Evolutionary conservation across 2,888 invertebrate species (phyloP).

Genomic region (Chloromyia formosa): DNA sequence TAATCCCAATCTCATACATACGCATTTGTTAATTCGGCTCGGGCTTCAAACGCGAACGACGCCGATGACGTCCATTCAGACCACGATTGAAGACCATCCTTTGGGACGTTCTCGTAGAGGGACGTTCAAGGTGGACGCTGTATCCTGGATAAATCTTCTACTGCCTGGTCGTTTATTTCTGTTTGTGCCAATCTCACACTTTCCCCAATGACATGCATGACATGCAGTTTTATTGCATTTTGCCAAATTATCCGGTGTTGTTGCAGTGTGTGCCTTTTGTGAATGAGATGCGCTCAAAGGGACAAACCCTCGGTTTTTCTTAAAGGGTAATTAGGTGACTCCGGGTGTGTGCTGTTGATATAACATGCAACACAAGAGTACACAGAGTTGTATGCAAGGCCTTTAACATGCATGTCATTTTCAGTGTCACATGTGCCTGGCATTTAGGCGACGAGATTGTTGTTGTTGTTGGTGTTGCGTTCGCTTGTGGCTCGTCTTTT

Average conservation of each 20-base stretch:
- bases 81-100: too few species aligned
- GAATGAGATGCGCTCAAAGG: not conserved
- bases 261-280: constrained; percentile 21
- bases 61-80: too few species aligned
- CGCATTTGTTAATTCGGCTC: not conserved
- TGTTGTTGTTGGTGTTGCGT: not conserved
- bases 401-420: not conserved
- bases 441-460: not conserved
- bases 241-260: constrained; percentile 25
- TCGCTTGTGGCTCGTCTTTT: not conserved
- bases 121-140: too few species aligned
- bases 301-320: constrained; percentile 13
- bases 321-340: constrained; percentile 33
- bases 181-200: constrained; percentile 33
- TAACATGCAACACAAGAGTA: not conserved
- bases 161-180: too few species aligned
- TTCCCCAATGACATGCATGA: constrained; percentile 34
- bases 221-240: constrained; percentile 40
- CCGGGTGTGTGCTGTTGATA: constrained; percentile 5
- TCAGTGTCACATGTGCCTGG: not conserved
- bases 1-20: constrained; percentile 20
- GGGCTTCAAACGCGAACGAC: too few species aligned
- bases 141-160: too few species aligned
- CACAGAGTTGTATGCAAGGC: not conserved
- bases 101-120: too few species aligned